phyloP scores from a whole-genome alignment of 2,888 invertebrate species.

The Aporophyla nigra region DNA sequence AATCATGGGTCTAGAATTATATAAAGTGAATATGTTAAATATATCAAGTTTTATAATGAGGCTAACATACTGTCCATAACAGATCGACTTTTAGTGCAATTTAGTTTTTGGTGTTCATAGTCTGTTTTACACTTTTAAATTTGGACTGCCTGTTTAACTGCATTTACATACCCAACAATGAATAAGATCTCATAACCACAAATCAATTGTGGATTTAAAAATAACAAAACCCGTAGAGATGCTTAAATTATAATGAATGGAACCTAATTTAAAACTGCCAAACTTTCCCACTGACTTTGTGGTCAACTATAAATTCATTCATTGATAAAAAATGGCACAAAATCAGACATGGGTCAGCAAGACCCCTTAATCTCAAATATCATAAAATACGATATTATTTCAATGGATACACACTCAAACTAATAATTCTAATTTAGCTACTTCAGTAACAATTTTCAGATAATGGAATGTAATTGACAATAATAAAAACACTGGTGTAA shows the following conservation, averaged over 20 bases:
- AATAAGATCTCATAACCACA: slow-evolving; percentile 38
- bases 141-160: slow-evolving; percentile 24
- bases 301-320: slow-evolving; percentile 57
- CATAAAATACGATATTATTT: slow-evolving; percentile 54
- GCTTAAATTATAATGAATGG: slow-evolving; percentile 43
- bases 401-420: slow-evolving; percentile 48
- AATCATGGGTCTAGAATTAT: neutral
- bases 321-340: slow-evolving; percentile 70
- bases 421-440: slow-evolving; percentile 61
- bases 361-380: slow-evolving; percentile 70
- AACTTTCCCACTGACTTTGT: slow-evolving; percentile 54
- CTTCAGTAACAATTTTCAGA: slow-evolving; percentile 60
- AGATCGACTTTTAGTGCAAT: neutral
- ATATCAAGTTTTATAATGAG: neutral
- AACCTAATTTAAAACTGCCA: slow-evolving; percentile 60
- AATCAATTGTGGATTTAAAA: slow-evolving; percentile 39
- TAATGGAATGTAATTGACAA: slow-evolving; percentile 80
- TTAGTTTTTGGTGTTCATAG: neutral
- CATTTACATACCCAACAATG: slow-evolving; percentile 4
- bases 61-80: slow-evolving; percentile 1
- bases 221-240: slow-evolving; percentile 57
- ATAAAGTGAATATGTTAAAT: neutral
- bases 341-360: slow-evolving; percentile 70
- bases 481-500: slow-evolving; percentile 76
- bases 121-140: neutral